Conservation (phyloP, 2,888 invertebrate species). For the Epinotia brunnichana region DNA sequence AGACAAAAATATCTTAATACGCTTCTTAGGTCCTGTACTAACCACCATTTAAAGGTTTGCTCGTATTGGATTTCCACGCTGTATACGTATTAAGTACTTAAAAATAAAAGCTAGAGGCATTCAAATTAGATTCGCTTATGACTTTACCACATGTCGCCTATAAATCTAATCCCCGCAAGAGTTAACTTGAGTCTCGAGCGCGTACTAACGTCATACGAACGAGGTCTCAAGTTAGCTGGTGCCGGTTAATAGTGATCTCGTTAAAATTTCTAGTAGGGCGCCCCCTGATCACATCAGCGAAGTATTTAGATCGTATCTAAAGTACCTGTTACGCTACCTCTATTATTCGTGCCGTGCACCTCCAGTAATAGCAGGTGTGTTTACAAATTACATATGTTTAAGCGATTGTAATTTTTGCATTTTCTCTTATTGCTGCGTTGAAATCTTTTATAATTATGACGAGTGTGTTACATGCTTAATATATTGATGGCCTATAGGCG, state of each 20-base stretch:
- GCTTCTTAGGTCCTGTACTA: too few relatives aligned
- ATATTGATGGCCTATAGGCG: too few relatives aligned
- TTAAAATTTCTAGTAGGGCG: conserved; percentile 23
- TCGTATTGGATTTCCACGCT: too few relatives aligned
- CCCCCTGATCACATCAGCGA: conserved; percentile 19
- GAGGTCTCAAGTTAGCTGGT: too few relatives aligned
- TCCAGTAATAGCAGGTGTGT: conserved; percentile 20
- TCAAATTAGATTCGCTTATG: not conserved
- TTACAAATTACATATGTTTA: conserved; percentile 15
- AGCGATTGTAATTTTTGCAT: conserved; percentile 5
- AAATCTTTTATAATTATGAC: conserved; percentile 22
- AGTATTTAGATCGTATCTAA: conserved; percentile 32
- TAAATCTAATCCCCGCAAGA: too few relatives aligned
- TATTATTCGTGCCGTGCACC: conserved; percentile 18
- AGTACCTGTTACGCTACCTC: conserved; percentile 27
- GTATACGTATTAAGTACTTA: not conserved
- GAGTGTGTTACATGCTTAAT: not conserved
- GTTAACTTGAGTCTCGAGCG: too few relatives aligned
- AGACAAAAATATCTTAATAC: too few relatives aligned
- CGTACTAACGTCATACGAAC: too few relatives aligned
- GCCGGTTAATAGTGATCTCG: conserved; percentile 4
- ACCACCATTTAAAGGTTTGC: too few relatives aligned
- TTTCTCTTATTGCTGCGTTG: conserved; percentile 19
- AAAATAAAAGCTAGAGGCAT: not conserved
- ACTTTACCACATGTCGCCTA: not conserved